phyloP scores from a whole-genome alignment of 2,113 vertebrate species.

The Siniperca chuatsi region DNA sequence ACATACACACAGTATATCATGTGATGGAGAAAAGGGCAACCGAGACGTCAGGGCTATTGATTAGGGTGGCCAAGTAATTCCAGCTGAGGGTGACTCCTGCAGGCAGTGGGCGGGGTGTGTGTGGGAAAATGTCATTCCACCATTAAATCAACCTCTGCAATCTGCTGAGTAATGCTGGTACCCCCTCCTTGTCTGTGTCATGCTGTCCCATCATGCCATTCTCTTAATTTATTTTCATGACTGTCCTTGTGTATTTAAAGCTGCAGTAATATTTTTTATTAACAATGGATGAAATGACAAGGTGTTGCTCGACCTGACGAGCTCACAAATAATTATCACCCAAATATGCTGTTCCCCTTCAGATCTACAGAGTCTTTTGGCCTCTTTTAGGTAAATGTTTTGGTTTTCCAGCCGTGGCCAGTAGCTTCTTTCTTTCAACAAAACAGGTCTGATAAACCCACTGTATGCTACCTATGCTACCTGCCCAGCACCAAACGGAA shows the following conservation, averaged over 20 bases:
- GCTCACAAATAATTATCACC: neutral
- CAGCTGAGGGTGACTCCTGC: slow-evolving; percentile 64
- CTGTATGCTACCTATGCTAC: too few relatives aligned
- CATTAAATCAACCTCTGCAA: slow-evolving; percentile 67
- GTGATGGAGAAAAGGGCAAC: slow-evolving; percentile 47
- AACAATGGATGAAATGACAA: neutral
- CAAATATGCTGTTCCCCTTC: neutral
- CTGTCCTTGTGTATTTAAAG: slow-evolving; percentile 7
- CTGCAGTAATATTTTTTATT: neutral
- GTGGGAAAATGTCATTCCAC: slow-evolving; percentile 63
- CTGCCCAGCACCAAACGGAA: neutral
- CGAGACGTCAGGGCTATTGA: slow-evolving; percentile 63
- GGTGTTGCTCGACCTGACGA: too few relatives aligned
- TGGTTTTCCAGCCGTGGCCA: neutral
- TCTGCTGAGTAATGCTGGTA: slow-evolving; percentile 71
- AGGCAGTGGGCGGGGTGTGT: slow-evolving; percentile 24
- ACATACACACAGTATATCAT: slow-evolving; percentile 40
- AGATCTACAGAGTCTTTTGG: neutral
- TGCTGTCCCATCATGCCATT: slow-evolving; percentile 24
- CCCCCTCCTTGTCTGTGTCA: slow-evolving; percentile 50
- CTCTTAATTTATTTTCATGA: neutral
- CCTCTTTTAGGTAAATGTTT: neutral
- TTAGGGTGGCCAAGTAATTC: slow-evolving; percentile 62
- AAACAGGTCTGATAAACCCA: neutral
- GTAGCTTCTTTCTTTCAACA: too few relatives aligned